Evolutionary conservation across 2,113 vertebrate genomes (phyloP).

Genomic region (Natator depressus): DNA sequence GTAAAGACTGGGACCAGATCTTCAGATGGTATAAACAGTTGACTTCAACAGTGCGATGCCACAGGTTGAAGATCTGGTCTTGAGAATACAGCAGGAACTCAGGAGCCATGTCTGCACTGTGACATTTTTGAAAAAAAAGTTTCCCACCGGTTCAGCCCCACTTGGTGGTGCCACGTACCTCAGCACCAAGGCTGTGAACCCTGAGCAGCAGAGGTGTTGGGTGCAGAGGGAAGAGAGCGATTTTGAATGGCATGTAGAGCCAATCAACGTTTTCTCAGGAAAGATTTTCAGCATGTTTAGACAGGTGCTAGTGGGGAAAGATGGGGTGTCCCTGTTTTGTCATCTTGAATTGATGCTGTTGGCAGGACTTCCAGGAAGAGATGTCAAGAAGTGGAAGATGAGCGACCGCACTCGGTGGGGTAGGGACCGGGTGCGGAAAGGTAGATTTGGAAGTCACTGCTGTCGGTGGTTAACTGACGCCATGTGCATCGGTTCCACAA

Average conservation of each 20-base stretch:
- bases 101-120: no score
- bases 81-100: no score
- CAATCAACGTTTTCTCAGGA: background rate
- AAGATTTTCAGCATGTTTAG: background rate
- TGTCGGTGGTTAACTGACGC: background rate
- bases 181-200: no score
- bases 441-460: background rate
- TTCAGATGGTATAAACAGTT: background rate
- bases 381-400: background rate
- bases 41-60: fast-evolving
- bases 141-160: no score
- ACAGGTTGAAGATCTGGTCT: no score
- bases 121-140: no score
- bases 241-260: background rate
- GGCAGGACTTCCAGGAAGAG: background rate
- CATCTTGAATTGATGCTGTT: background rate
- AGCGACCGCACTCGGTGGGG: background rate
- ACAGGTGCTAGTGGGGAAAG: background rate
- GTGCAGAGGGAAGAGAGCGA: background rate
- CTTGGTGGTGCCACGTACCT: no score
- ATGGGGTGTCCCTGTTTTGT: background rate
- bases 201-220: no score
- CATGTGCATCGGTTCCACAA: background rate
- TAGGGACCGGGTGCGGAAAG: background rate
- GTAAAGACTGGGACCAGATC: background rate